Base-by-base conservation (phyloP, 1,140 invertebrate species). In the Leucophenga varia region DNA sequence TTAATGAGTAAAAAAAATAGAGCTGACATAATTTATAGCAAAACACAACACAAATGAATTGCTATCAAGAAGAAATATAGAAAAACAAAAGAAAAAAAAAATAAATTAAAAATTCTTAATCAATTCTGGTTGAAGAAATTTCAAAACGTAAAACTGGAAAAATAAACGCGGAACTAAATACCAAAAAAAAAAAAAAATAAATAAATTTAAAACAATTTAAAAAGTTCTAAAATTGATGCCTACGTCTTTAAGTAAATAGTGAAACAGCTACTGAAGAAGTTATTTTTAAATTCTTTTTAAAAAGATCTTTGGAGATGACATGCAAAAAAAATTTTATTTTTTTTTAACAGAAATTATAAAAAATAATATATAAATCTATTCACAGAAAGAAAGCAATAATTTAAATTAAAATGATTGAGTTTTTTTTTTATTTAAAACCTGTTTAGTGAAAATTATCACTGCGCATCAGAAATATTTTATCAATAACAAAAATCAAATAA, bases 131-230 rank as follows among this genome's bases (percentile, higher is more conserved):
- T 37, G 35, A 37, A 37, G 35, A 37, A 37, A 37, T 37, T 37
- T 46, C 31, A 18, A 43, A 28, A 40, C 30, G 44, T 38, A 17
- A 53, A 59, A 52, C 46, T 52, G 55, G 55, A 25, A 25, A 25
- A 25, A 6, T 51, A 38, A 52, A 54, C 63, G 54, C 63, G 63
- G 59, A 65, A 65, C 63, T 65, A 57, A 57, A 57, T 57, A 53
- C 55, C 55, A 54, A 54, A 48, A 12, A 51, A 21, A 43, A 21
- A 36, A 28, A 16, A 19, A 43, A 31, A 43, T n/a, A n/a, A n/a
- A n/a, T n/a, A n/a, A n/a, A n/a, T n/a, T n/a, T n/a, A n/a, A n/a
- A n/a, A n/a, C n/a, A n/a, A n/a, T n/a, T n/a, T n/a, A n/a, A n/a
- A n/a, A n/a, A n/a, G n/a, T n/a, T n/a, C n/a, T n/a, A n/a, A n/a